Evolutionary conservation across 2,113 vertebrate species (phyloP).

Genomic region (Climacteris rufus): DNA sequence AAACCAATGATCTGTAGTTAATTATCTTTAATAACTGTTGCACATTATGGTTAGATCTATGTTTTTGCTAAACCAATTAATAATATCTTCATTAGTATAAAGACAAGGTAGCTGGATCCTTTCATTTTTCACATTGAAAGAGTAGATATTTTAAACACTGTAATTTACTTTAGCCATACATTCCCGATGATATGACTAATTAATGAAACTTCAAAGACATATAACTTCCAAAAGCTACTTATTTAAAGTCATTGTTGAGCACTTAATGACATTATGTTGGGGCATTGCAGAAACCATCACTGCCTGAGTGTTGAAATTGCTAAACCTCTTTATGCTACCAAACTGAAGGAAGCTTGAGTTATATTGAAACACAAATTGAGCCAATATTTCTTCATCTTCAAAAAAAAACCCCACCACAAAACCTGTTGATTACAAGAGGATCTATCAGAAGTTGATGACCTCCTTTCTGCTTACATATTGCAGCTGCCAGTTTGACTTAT

Average conservation of each 20-base stretch:
- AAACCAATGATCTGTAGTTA: slow-evolving; percentile 88
- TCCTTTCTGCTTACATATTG: not conserved
- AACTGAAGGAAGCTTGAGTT: slow-evolving; percentile 47
- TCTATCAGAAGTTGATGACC: slow-evolving; percentile 8
- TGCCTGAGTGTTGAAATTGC: slow-evolving; percentile 60
- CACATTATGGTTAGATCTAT: slow-evolving; percentile 88
- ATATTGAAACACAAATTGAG: slow-evolving; percentile 57
- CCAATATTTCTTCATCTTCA: slow-evolving; percentile 43
- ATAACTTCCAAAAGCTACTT: slow-evolving; percentile 83
- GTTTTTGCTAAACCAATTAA: slow-evolving; percentile 89
- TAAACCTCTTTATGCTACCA: slow-evolving; percentile 61
- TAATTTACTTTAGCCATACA: slow-evolving; percentile 86
- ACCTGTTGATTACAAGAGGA: slow-evolving; percentile 66
- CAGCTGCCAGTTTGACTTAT: not conserved
- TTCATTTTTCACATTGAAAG: slow-evolving; percentile 87
- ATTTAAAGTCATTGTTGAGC: slow-evolving; percentile 79
- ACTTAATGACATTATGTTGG: slow-evolving; percentile 76
- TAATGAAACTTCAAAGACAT: slow-evolving; percentile 83
- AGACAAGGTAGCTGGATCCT: slow-evolving; percentile 84
- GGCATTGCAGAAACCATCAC: slow-evolving; percentile 63
- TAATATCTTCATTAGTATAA: slow-evolving; percentile 88
- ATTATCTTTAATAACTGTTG: slow-evolving; percentile 90
- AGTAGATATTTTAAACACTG: slow-evolving; percentile 85
- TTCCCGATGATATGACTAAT: slow-evolving; percentile 81
- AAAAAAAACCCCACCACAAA: not conserved